Evolutionary conservation across 2,888 invertebrate species (phyloP), one percentile per base, ranked within the genome.

Genomic region (Pinctada fucata): DNA sequence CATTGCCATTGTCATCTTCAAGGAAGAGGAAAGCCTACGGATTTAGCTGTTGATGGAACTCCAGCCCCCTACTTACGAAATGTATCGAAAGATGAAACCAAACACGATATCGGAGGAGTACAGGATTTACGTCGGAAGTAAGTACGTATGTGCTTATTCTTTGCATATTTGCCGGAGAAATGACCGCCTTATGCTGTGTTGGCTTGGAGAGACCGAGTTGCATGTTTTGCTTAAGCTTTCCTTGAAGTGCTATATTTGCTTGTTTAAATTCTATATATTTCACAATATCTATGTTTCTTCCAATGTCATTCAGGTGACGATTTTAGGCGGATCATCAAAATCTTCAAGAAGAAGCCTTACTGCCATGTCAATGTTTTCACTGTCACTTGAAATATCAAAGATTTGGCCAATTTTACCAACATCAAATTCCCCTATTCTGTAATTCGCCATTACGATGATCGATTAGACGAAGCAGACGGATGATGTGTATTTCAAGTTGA

Each of bases 31-130:
- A 70, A 1, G 50, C 69, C 13, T 64, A 3, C 0, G 51, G 70
- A n/a, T 13, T 70, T 3, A 76, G 72, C 65, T 71, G 76, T 8
- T 77, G 66, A 51, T 80, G 71, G 48, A 80, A 77, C 75, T 80
- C 80, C 10, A 77, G 70, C 5, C 74, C 74, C 13, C 77, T 31
- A 2, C 73, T 69, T 3, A 80, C 74, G 47, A 77, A 80, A 31
- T 74, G 70, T 5, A 77, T 47, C 0, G 76, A 64, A 3, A 76
- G 31, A 51, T 76, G 52, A 10, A 67, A 72, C 76, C 73, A 73
- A 1, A 76, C 76, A 50, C 72, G 71, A 52, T 65, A 71, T 10
- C 79, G 51, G 3, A 71, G 72, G 52, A 75, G 51, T n/a, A 76
- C 64, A 0, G 72, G 79, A 65, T 51, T 50, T 69, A 31, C 52